Evolutionary conservation across 2,113 vertebrate species (phyloP).

Genomic region (Oxygymnocypris stewartii): DNA sequence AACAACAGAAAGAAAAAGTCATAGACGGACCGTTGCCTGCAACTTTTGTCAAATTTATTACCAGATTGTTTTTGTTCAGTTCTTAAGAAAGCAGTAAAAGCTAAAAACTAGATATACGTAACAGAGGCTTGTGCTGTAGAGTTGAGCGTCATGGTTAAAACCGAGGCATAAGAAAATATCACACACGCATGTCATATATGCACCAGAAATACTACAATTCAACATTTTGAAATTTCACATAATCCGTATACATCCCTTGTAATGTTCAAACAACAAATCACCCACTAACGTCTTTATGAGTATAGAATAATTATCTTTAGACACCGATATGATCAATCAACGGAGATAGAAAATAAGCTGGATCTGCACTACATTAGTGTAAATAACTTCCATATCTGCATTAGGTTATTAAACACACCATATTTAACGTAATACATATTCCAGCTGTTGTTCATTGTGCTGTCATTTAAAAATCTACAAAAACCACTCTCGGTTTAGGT

Average conservation of each 20-base stretch:
- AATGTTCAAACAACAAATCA: constrained; percentile 57
- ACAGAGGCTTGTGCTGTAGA: constrained; percentile 24
- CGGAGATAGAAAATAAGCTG: constrained; percentile 70
- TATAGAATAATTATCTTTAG: constrained; percentile 74
- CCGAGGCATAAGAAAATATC: constrained; percentile 60
- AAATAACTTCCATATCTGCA: neutral
- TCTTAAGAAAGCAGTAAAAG: neutral
- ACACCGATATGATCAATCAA: constrained; percentile 72
- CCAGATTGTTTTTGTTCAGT: neutral
- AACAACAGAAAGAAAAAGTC: neutral
- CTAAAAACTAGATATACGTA: neutral
- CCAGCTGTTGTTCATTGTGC: constrained; percentile 56
- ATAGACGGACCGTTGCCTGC: neutral
- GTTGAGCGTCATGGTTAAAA: constrained; percentile 64
- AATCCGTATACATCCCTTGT: constrained; percentile 60
- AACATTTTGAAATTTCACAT: constrained; percentile 33
- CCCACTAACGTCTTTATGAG: constrained; percentile 59
- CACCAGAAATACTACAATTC: constrained; percentile 60
- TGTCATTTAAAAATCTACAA: constrained; percentile 38
- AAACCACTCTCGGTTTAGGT: constrained; percentile 39
- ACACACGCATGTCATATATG: constrained; percentile 22
- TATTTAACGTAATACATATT: constrained; percentile 57
- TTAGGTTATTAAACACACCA: constrained; percentile 47
- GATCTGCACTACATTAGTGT: constrained; percentile 62
- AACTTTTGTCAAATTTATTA: neutral